Percentiles rank a stretch among this genome's conserved stretches.
These are phyloP conservation scores for Enteromius viviparus DNA, from an alignment of 2,797 vertebrate genomes.

Conservation along the genomic window DNA sequence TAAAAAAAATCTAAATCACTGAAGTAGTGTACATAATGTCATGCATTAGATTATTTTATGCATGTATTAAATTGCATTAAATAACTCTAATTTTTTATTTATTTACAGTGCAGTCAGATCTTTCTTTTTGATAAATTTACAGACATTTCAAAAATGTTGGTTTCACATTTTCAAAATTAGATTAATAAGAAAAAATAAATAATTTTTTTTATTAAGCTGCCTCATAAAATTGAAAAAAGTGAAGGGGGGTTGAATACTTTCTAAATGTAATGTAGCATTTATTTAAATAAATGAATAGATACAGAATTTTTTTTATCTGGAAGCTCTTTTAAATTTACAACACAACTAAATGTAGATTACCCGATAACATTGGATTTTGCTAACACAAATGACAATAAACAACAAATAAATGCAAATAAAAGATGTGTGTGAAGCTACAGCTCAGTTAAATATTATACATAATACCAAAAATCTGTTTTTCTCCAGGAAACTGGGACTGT, in stretches of 20 bases:
- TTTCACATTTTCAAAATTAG: no score
- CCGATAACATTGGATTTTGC: neutral
- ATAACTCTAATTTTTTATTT: neutral
- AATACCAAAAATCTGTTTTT: neutral
- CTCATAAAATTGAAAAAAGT: no score
- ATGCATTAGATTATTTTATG: neutral
- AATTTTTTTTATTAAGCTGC: no score
- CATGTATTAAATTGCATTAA: neutral
- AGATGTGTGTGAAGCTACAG: neutral
- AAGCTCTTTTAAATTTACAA: neutral
- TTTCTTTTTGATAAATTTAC: no score
- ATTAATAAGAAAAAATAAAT: no score
- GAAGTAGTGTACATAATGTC: neutral
- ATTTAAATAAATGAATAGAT: neutral
- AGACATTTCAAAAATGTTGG: no score
- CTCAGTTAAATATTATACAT: neutral
- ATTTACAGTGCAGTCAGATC: neutral
- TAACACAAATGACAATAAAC: neutral
- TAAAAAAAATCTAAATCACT: neutral
- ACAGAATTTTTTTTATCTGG: neutral
- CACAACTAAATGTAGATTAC: neutral
- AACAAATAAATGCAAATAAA: constrained; percentile 4
- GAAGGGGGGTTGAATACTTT: no score
- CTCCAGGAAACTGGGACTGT: neutral
- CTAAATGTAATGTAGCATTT: neutral